Conservation (phyloP, 2,797 vertebrate species). For the Bufotes viridis region DNA sequence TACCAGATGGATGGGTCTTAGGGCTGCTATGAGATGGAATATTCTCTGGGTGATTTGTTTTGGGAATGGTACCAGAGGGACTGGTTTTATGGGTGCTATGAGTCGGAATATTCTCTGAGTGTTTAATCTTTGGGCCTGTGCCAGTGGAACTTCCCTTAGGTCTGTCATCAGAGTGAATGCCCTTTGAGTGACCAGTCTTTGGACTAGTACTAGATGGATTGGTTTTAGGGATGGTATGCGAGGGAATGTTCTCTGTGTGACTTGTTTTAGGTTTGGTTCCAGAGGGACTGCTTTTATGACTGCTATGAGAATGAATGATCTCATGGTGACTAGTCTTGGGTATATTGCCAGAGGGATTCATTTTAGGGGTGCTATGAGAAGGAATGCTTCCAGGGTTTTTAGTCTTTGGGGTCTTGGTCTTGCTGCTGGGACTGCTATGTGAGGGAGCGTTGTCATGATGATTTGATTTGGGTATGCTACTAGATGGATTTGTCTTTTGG, state of each 20-base stretch:
- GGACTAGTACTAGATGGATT: neutral
- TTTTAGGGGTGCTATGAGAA: neutral
- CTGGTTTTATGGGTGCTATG: neutral
- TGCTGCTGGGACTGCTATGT: neutral
- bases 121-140: constrained; percentile 56
- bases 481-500: too few species aligned
- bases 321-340: neutral
- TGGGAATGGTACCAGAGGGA: neutral
- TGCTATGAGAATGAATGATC: neutral
- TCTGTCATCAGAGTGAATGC: neutral
- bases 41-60: neutral
- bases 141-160: constrained; percentile 29
- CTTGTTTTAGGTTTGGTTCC: neutral
- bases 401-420: neutral
- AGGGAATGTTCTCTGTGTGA: neutral
- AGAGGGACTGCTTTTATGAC: neutral
- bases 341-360: neutral
- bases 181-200: neutral
- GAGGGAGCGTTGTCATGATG: neutral
- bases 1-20: neutral
- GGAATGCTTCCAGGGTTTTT: neutral
- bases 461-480: neutral
- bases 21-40: neutral
- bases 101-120: neutral
- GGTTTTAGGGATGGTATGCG: neutral